These are phyloP conservation scores for Mionectes macconnelli DNA, from an alignment of 2,113 vertebrate genomes.

Conservation along the genomic window DNA sequence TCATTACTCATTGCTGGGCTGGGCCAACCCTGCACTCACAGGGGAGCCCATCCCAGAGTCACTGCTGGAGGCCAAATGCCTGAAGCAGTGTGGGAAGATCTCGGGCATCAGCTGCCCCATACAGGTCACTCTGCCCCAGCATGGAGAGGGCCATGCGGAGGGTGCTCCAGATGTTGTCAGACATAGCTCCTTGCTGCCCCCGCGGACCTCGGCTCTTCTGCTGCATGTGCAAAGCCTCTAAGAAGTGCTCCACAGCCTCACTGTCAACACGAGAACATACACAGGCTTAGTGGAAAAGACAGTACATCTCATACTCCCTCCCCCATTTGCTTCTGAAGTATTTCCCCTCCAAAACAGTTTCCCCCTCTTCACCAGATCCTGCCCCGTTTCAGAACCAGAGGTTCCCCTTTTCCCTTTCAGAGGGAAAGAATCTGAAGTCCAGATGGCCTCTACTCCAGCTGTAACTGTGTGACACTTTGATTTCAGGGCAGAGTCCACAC, in stretches of 20 bases:
- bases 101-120: constrained; percentile 85
- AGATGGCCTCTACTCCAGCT: neutral
- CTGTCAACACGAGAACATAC: constrained; percentile 66
- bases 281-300: neutral
- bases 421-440: neutral
- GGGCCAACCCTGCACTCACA: constrained; percentile 69
- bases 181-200: constrained; percentile 82
- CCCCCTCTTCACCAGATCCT: neutral
- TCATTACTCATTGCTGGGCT: constrained; percentile 29
- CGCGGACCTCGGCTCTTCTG: constrained; percentile 78
- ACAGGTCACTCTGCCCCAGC: constrained; percentile 96
- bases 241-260: constrained; percentile 96
- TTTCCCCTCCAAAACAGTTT: neutral
- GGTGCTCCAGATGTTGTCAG: constrained; percentile 99
- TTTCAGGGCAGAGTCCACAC: neutral
- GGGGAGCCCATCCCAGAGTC: constrained; percentile 68
- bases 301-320: neutral
- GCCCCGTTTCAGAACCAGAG: neutral
- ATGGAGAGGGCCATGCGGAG: constrained; percentile 97
- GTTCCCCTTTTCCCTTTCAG: neutral
- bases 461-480: neutral
- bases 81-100: constrained; percentile 87
- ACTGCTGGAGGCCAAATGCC: constrained; percentile 89
- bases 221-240: constrained; percentile 94
- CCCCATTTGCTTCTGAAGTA: neutral